phyloP scores from a whole-genome alignment of 1,140 invertebrate genomes.

The Heliconius melpomene region DNA sequence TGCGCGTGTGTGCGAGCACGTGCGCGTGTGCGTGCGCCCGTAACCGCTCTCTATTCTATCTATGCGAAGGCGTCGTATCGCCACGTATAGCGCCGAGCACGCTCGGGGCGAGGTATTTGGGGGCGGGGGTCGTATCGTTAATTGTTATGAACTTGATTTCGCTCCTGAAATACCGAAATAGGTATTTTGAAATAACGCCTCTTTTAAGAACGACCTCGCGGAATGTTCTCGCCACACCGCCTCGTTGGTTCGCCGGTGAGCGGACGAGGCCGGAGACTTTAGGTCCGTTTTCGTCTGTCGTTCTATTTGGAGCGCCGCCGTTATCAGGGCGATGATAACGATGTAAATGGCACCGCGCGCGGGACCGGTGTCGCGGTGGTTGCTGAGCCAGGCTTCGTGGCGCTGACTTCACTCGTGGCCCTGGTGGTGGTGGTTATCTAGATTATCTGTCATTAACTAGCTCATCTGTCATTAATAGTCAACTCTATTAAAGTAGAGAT shows the following conservation, averaged over 20 bases:
- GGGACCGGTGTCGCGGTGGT: not conserved
- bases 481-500: constrained; percentile 5
- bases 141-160: constrained; percentile 81
- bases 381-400: not conserved
- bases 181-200: constrained; percentile 79
- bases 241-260: constrained; percentile 47
- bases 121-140: constrained; percentile 81
- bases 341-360: constrained; percentile 48
- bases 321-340: constrained; percentile 74
- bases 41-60: constrained; percentile 81
- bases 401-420: constrained; percentile 9
- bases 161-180: constrained; percentile 80
- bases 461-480: not conserved
- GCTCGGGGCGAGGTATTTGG: constrained; percentile 80
- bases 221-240: constrained; percentile 30
- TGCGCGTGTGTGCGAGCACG: not conserved
- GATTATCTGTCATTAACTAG: constrained; percentile 1
- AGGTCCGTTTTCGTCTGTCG: constrained; percentile 43
- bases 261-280: constrained; percentile 32
- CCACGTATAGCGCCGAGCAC: constrained; percentile 70
- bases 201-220: constrained; percentile 45
- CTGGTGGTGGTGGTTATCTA: not conserved
- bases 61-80: constrained; percentile 80
- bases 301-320: constrained; percentile 48
- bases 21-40: constrained; percentile 62